A percentile compares a stretch with the other conserved stretches of the same genome.
Conservation (phyloP, 2,888 invertebrate genomes). For the Euproctis similis region DNA sequence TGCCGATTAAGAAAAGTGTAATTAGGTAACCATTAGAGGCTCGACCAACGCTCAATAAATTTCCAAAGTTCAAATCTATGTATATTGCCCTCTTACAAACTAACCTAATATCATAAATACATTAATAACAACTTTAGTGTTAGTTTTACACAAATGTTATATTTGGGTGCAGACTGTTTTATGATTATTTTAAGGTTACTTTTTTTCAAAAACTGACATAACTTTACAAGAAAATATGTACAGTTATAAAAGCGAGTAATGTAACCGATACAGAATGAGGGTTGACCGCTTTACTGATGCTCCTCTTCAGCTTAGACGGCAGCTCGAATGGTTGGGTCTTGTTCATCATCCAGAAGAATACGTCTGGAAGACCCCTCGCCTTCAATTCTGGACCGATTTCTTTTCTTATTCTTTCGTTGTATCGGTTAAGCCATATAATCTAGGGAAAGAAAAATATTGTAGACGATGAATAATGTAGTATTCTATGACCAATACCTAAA, state of each 20-base stretch:
- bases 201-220: background rate
- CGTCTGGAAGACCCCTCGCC: constrained; percentile 80
- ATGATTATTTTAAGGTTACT: too few relatives aligned
- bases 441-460: constrained; percentile 34
- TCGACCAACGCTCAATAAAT: too few relatives aligned
- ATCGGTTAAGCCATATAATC: constrained; percentile 87
- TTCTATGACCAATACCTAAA: too few relatives aligned
- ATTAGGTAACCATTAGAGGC: too few relatives aligned
- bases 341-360: constrained; percentile 89
- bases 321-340: constrained; percentile 80
- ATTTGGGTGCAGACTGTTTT: too few relatives aligned
- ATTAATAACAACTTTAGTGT: too few relatives aligned
- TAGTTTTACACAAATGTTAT: too few relatives aligned
- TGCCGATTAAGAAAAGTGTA: too few relatives aligned
- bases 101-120: too few relatives aligned
- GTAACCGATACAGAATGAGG: background rate
- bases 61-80: too few relatives aligned
- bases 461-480: background rate
- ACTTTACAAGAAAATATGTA: constrained; percentile 9
- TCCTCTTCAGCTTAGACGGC: constrained; percentile 40
- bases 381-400: constrained; percentile 85
- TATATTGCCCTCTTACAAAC: too few relatives aligned
- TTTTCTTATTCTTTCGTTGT: constrained; percentile 83
- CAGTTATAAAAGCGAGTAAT: constrained; percentile 4
- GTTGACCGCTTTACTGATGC: constrained; percentile 15